Conservation (phyloP, 2,888 invertebrate genomes). For the Caenorhabditis japonica region DNA sequence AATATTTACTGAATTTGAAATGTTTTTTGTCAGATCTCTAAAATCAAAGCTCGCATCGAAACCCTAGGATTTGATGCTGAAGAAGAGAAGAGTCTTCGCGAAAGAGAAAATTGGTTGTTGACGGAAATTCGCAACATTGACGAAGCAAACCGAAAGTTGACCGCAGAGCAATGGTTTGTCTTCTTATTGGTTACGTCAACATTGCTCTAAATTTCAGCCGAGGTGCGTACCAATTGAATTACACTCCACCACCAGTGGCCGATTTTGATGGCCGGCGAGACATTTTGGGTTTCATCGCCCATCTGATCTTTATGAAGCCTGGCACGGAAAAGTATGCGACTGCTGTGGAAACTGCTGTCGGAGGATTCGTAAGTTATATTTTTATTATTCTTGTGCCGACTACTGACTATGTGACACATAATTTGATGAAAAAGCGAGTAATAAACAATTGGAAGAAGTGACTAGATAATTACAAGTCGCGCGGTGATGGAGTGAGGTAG, state of each 20-base stretch:
- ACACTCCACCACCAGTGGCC: conserved; percentile 24
- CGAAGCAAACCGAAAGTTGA: not conserved
- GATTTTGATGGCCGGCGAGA: conserved; percentile 40
- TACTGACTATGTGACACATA: conserved; percentile 16
- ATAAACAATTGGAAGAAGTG: not conserved
- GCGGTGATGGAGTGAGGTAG: conserved; percentile 51
- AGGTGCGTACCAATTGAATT: conserved; percentile 22
- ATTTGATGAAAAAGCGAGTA: conserved; percentile 1
- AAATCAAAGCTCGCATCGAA: not conserved
- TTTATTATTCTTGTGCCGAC: conserved; percentile 6
- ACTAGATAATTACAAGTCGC: conserved; percentile 39
- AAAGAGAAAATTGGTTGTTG: not conserved
- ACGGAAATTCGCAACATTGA: not conserved
- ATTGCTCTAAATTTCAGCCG: conserved; percentile 14
- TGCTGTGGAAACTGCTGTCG: conserved; percentile 89
- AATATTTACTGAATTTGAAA: too few species aligned
- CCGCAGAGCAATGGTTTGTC: not conserved
- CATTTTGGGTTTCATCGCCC: conserved; percentile 84
- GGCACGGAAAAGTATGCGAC: conserved; percentile 81
- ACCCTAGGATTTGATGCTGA: conserved; percentile 53
- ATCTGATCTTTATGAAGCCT: conserved; percentile 83
- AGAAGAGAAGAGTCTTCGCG: not conserved
- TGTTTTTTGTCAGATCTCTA: too few species aligned
- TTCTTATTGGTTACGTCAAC: not conserved
- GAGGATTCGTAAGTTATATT: conserved; percentile 83